Percentiles rank a stretch among this genome's conserved stretches.
These are phyloP conservation scores for Drosophila kokeensis DNA, from an alignment of 2,888 invertebrate species.

Conservation along the genomic window DNA sequence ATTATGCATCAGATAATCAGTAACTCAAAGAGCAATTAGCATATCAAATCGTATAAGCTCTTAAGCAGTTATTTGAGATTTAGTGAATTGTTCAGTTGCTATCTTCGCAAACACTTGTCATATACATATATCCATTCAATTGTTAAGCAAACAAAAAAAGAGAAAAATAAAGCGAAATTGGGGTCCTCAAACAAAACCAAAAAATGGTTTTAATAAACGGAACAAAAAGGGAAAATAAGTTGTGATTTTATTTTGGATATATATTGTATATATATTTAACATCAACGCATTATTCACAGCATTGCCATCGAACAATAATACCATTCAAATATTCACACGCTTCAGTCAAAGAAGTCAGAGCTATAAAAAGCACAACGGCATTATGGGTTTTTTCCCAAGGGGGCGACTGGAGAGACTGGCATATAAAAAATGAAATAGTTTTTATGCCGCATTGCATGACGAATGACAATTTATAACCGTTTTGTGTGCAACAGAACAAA, in stretches of 20 bases:
- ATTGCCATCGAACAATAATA: conserved; percentile 45
- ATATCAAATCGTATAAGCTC: background rate
- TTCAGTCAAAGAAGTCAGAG: conserved; percentile 22
- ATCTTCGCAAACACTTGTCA: conserved; percentile 21
- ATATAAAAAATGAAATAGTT: conserved; percentile 4
- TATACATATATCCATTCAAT: conserved; percentile 68
- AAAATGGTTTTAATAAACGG: conserved; percentile 32
- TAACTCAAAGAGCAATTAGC: background rate
- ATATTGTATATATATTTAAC: conserved; percentile 40
- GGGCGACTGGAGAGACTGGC: background rate
- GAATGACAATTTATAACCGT: conserved; percentile 76
- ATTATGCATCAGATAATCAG: background rate
- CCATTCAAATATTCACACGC: conserved; percentile 52
- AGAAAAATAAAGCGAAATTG: conserved; percentile 2
- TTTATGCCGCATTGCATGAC: conserved; percentile 60
- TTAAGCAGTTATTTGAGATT: background rate
- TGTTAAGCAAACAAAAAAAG: conserved; percentile 35
- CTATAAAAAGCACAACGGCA: background rate
- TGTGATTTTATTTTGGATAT: conserved; percentile 17
- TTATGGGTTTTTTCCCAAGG: background rate
- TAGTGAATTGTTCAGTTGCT: background rate
- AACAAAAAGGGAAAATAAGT: conserved; percentile 11
- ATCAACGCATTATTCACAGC: conserved; percentile 61
- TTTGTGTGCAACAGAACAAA: conserved; percentile 44
- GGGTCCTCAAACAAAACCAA: conserved; percentile 18